Conservation (phyloP, 2,113 vertebrate species). For the Rhabdornis inornatus region DNA sequence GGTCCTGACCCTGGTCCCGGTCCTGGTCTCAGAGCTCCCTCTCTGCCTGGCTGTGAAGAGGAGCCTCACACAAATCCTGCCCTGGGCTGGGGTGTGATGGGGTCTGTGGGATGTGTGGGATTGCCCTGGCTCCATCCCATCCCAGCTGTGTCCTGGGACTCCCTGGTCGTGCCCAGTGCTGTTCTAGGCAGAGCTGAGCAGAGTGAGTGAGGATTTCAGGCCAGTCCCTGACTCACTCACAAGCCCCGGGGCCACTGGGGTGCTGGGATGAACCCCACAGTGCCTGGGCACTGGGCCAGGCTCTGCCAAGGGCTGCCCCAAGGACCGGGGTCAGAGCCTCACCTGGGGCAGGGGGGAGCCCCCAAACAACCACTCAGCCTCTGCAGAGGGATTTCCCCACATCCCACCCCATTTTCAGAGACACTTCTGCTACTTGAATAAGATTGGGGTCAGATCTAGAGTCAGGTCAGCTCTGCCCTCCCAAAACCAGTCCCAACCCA, state of each 20-base stretch:
- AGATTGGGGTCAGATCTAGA: rapidly evolving
- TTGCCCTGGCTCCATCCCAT: neutral
- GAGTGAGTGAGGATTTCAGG: neutral
- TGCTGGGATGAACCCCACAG: neutral
- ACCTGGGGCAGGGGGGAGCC: neutral
- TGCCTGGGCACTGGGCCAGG: neutral
- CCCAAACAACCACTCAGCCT: neutral
- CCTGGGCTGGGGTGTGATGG: neutral
- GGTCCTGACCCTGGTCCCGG: neutral
- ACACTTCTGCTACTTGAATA: neutral
- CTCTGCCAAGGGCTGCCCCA: neutral
- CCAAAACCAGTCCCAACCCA: neutral
- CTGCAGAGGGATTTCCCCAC: neutral
- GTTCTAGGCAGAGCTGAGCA: too few relatives aligned
- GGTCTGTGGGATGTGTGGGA: rapidly evolving
- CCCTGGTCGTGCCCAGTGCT: too few relatives aligned
- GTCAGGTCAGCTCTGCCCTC: neutral
- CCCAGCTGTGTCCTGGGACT: too few relatives aligned
- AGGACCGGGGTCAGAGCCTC: neutral
- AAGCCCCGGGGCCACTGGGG: neutral
- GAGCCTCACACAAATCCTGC: neutral
- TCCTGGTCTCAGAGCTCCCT: neutral
- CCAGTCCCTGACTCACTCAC: neutral
- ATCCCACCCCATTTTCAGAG: neutral
- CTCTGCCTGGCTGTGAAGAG: neutral